Conservation (phyloP, 2,797 vertebrate genomes). For the Scarus forsteni region DNA sequence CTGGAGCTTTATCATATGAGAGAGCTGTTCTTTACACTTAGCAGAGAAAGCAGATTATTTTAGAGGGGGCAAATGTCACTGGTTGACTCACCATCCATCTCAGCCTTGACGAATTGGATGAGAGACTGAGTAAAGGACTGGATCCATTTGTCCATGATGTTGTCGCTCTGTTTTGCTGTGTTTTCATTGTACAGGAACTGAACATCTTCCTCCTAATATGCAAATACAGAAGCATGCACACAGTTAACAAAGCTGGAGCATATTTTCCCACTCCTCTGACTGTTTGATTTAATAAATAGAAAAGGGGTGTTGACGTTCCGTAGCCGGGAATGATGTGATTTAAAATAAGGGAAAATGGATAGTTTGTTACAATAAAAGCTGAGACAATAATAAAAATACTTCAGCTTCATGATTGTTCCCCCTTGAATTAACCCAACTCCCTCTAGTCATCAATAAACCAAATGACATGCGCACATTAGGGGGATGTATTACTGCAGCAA, state of each 20-base stretch:
- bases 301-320: not conserved
- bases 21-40: not conserved
- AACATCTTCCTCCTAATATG: slow-evolving; percentile 87
- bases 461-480: not conserved
- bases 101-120: slow-evolving; percentile 93
- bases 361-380: not conserved
- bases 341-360: not conserved
- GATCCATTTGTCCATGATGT: slow-evolving; percentile 98
- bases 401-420: not conserved
- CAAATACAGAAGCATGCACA: slow-evolving; percentile 22
- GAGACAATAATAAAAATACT: not conserved
- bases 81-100: slow-evolving; percentile 91
- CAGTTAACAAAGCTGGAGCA: not conserved
- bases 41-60: not conserved
- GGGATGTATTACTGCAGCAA: slow-evolving; percentile 1
- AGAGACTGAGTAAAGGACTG: slow-evolving; percentile 97
- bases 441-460: not conserved
- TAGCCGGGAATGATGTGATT: not conserved
- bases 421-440: not conserved
- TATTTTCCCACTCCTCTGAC: not conserved
- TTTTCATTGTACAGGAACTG: slow-evolving; percentile 93
- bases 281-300: not conserved
- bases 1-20: not conserved
- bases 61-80: not conserved
- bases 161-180: slow-evolving; percentile 87